Evolutionary conservation across 2,113 vertebrate genomes (phyloP), one percentile per base, ranked within the genome.

Genomic region (Neopipo cinnamomea): DNA sequence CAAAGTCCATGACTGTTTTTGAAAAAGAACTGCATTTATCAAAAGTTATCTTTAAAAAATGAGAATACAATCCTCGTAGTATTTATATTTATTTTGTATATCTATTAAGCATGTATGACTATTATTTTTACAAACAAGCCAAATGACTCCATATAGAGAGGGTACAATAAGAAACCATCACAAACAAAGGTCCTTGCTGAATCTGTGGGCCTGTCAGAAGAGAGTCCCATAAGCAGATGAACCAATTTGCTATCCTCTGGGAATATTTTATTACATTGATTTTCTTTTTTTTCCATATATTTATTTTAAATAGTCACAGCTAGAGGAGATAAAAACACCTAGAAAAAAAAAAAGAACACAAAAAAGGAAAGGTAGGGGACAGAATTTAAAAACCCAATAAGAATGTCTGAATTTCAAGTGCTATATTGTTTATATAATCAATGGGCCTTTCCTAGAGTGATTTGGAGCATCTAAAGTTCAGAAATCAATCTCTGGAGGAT

Each of bases 61-160:
- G 2, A 79, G 5, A 66, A 79, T 21, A 8, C 0, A 27, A 3
- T 46, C 3, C 2, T 41, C 4, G 50, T 37, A 5, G 3, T 27
- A 39, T 82, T 68, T 63, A 15, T 61, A 76, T 56, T 85, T 72
- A 21, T 67, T 85, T 79, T 56, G 8, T 14, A 3, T 35, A 20
- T 47, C 37, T 50, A 4, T 47, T 76, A 59, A 58, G 3, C 20
- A n/a, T 22, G 4, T 71, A 12, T 41, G 5, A 21, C 24, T 66
- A 20, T 61, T 55, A 72, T 37, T 62, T 71, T 28, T 85, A 63
- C 5, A 85, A 93, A 39, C 1, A 63, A 85, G 4, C 8, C 3
- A 30, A 41, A 65, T 35, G 6, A 50, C 14, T 65, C 31, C 3
- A 14, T 42, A 25, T 1, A 42, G 27, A 74, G 28, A 81, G 5